A percentile compares a stretch with the other conserved stretches of the same genome.
Conservation (phyloP, 2,888 invertebrate genomes). For the Anarsia innoxiella region DNA sequence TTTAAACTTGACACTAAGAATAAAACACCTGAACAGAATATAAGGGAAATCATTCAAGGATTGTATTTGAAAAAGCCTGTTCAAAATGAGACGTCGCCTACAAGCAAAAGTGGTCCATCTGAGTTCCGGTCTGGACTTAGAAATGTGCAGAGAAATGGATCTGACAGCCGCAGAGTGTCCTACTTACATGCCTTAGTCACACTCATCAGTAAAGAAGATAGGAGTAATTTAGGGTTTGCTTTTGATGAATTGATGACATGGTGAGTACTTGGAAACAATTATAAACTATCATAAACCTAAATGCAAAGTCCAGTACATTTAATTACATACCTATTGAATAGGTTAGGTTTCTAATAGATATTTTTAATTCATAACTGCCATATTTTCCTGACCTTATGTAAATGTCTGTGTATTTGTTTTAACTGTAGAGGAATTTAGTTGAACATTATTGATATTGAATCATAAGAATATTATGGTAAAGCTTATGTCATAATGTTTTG, state of each 20-base stretch:
- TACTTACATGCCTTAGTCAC: conserved; percentile 93
- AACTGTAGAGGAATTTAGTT: no score
- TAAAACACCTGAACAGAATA: conserved; percentile 77
- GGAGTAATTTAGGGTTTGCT: conserved; percentile 80
- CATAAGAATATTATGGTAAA: no score
- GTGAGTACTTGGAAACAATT: no score
- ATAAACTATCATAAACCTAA: no score
- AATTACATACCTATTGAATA: no score
- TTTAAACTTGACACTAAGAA: conserved; percentile 76
- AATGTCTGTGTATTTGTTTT: no score
- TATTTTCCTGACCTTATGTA: no score
- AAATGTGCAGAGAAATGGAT: conserved; percentile 77
- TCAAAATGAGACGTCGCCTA: conserved; percentile 58
- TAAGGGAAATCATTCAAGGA: conserved; percentile 77
- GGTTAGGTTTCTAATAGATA: no score
- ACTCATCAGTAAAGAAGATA: conserved; percentile 79
- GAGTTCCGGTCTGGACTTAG: conserved; percentile 74
- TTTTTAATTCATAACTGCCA: no score
- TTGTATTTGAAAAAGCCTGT: conserved; percentile 67
- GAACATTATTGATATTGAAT: no score
- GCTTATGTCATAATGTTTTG: no score
- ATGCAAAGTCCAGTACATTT: no score
- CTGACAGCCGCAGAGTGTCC: conserved; percentile 86
- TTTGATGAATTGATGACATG: conserved; percentile 83
- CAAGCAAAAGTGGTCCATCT: conserved; percentile 45